Percentiles rank a stretch among this genome's conserved stretches.
Evolutionary conservation across 2,797 vertebrate species (phyloP).

Genomic region (Sebastes steindachneri): DNA sequence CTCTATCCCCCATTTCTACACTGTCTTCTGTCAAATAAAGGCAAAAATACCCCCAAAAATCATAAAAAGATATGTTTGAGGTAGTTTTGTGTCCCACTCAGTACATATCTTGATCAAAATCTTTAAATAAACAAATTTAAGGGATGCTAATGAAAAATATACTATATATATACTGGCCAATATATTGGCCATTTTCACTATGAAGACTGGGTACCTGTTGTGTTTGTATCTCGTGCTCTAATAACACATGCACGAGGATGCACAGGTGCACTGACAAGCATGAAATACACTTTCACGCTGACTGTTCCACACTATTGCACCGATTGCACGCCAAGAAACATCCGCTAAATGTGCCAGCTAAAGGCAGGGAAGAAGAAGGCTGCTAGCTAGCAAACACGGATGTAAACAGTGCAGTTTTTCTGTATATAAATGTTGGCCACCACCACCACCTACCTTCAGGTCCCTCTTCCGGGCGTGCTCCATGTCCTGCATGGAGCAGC

Average conservation of each 20-base stretch:
- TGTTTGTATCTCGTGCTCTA: neutral
- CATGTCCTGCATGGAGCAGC: slow-evolving; percentile 91
- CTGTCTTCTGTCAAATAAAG: too few relatives aligned
- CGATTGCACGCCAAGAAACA: neutral
- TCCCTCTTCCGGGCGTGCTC: slow-evolving; percentile 92
- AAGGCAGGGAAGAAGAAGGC: neutral
- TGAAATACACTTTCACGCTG: neutral
- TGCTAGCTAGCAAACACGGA: neutral
- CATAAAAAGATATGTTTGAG: too few relatives aligned
- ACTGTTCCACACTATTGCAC: neutral
- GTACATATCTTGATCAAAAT: neutral
- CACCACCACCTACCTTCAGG: slow-evolving; percentile 84
- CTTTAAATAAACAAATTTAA: neutral
- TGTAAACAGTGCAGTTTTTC: too few relatives aligned
- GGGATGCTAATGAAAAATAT: neutral
- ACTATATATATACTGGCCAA: neutral
- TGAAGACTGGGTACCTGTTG: neutral
- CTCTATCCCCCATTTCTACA: too few relatives aligned
- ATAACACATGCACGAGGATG: too few relatives aligned
- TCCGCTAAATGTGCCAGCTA: neutral
- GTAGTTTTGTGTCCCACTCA: neutral
- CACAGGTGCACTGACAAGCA: neutral
- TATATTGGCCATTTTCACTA: neutral
- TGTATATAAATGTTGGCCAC: neutral
- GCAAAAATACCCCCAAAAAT: too few relatives aligned